Evolutionary conservation across 2,113 vertebrate genomes (phyloP), one percentile per base, ranked within the genome.

Genomic region (Globicephala melas): DNA sequence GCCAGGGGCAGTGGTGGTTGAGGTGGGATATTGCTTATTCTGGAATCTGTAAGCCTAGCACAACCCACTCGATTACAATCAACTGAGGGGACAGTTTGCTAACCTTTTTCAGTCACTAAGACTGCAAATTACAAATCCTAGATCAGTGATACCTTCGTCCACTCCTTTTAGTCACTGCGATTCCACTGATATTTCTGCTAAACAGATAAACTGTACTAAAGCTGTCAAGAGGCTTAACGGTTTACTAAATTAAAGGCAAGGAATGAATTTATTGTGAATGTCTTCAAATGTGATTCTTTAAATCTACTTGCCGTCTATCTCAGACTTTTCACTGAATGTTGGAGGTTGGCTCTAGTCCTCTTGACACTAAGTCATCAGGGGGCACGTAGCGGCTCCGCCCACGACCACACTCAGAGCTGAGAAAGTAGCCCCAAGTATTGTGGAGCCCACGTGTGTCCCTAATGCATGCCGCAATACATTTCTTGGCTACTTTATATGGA

Each of bases 51-150:
- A 94, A 38, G 28, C 47, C 36, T 70, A 76, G n/a, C 11, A 38
- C 28, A 93, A n/a, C 70, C 60, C 36, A 65, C 60, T 86, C 41
- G 44, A 41, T 63, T 63, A 20, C 12, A 65, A 58, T 74, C 5
- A 25, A 18, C 2, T 76, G 58, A 44, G 10, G 20, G 8, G 67
- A 63, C 17, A 73, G 6, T 71, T 63, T 84, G 53, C 21, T 88
- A 44, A 81, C 86, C 55, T 63, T 94, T 95, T 91, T 60, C 55
- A 50, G 20, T 50, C 38, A 68, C 38, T 83, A 41, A 77, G 50
- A 67, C n/a, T 41, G 8, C 8, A 94, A 91, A 86, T 94, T 65
- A 76, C 95, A 96, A 91, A 28, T 50, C 21, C 71, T 82, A 53
- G 26, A 85, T 96, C 6, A n/a, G 12, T 82, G 70, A 9, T 79